A percentile compares a stretch with the other conserved stretches of the same genome.
Conservation (phyloP, 2,888 invertebrate genomes). For the Epinotia nisella region DNA sequence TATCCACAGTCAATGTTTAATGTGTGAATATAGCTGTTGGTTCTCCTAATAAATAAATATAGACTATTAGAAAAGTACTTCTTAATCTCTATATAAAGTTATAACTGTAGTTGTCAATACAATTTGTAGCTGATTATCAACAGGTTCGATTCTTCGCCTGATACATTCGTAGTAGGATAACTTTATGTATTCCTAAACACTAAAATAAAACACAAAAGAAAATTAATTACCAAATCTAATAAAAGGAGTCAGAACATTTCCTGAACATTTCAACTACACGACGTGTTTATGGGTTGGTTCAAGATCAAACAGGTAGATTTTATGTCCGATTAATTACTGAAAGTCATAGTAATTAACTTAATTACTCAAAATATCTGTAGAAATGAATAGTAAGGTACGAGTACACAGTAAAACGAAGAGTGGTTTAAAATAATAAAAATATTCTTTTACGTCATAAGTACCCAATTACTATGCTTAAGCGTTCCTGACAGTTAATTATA, state of each 20-base stretch:
- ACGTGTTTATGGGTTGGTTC: constrained; percentile 31
- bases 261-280: constrained; percentile 33
- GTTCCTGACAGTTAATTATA: not conserved
- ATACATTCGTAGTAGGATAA: not conserved
- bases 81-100: too few species aligned
- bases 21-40: too few species aligned
- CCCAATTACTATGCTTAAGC: not conserved
- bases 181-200: not conserved
- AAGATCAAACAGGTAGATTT: constrained; percentile 10
- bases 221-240: constrained; percentile 35
- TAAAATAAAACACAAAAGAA: constrained; percentile 10
- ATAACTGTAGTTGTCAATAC: too few species aligned
- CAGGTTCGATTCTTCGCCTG: not conserved
- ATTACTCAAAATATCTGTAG: not conserved
- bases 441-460: not conserved
- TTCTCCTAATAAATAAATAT: too few species aligned
- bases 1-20: too few species aligned
- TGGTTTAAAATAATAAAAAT: not conserved
- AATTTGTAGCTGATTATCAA: not conserved
- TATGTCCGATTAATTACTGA: constrained; percentile 8
- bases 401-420: not conserved
- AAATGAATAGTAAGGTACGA: not conserved
- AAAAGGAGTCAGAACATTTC: constrained; percentile 25
- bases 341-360: constrained; percentile 14
- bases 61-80: too few species aligned